Conservation (phyloP, 1,140 invertebrate species). For the Periplaneta americana region DNA sequence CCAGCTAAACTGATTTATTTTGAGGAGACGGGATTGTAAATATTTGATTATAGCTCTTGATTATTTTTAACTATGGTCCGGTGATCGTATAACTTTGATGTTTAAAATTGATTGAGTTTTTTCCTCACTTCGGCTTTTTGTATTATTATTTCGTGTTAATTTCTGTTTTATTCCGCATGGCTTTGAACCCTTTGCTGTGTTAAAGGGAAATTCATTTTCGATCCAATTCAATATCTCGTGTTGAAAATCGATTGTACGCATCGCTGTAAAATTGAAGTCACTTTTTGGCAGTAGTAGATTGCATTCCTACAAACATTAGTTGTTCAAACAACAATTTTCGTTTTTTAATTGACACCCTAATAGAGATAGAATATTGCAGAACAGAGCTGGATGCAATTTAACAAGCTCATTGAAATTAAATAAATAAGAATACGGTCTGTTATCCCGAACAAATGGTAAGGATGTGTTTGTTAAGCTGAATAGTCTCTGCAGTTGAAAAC, state of each 20-base stretch:
- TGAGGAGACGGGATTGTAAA: not conserved
- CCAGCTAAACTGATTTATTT: not conserved
- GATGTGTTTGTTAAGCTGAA: no score
- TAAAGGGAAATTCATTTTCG: not conserved
- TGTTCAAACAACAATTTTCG: no score
- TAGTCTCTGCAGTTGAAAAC: no score
- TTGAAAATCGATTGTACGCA: not conserved
- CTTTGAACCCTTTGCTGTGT: not conserved
- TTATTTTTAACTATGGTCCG: not conserved
- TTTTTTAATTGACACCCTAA: no score
- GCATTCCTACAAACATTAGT: no score
- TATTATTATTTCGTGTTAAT: not conserved
- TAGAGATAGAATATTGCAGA: no score
- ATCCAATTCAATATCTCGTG: not conserved
- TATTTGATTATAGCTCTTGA: not conserved
- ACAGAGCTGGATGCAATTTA: no score
- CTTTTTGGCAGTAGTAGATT: no score
- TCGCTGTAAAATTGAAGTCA: no score
- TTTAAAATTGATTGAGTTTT: not conserved
- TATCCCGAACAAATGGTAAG: no score
- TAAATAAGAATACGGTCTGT: no score
- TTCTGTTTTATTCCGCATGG: not conserved
- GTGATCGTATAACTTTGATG: not conserved
- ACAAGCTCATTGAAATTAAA: no score
- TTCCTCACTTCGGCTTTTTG: not conserved